phyloP scores from a whole-genome alignment of 1,140 invertebrate species.

The Leucophenga varia region DNA sequence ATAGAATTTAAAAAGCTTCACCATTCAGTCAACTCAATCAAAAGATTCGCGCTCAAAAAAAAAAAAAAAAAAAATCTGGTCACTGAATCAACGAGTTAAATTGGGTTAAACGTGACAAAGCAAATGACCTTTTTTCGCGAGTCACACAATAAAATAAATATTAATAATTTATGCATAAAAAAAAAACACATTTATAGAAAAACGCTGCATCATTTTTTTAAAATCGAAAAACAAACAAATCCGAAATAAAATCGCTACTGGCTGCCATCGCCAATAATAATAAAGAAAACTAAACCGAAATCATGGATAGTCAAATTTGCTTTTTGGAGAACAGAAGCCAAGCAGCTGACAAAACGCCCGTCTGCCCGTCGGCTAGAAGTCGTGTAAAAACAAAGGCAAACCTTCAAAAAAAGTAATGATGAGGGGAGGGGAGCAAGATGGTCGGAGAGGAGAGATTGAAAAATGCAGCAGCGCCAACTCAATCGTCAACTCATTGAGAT shows the following conservation, averaged over 20 bases:
- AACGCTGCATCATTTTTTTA: conserved; percentile 22
- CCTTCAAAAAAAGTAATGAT: no score
- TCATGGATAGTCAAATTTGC: neutral
- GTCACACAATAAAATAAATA: conserved; percentile 38
- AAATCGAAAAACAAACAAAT: conserved; percentile 19
- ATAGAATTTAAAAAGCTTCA: no score
- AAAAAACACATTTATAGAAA: conserved; percentile 14
- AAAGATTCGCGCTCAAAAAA: no score
- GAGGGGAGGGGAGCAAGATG: no score
- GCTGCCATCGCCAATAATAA: conserved; percentile 17
- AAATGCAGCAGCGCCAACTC: conserved; percentile 40
- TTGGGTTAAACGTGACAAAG: no score
- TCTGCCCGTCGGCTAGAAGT: no score
- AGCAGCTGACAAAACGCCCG: conserved; percentile 27
- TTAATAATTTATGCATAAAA: conserved; percentile 47
- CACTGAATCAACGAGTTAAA: no score
- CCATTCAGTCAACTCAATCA: no score
- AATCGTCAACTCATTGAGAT: conserved; percentile 53
- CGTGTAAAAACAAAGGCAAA: neutral
- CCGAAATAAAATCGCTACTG: conserved; percentile 3
- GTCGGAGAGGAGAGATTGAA: no score
- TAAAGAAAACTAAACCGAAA: conserved; percentile 36
- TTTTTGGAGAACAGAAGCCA: conserved; percentile 36
- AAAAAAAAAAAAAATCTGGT: no score
- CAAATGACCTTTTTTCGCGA: no score